A percentile compares a stretch with the other conserved stretches of the same genome.
Evolutionary conservation across 2,113 vertebrate genomes (phyloP).

Genomic region (Stegastes partitus): DNA sequence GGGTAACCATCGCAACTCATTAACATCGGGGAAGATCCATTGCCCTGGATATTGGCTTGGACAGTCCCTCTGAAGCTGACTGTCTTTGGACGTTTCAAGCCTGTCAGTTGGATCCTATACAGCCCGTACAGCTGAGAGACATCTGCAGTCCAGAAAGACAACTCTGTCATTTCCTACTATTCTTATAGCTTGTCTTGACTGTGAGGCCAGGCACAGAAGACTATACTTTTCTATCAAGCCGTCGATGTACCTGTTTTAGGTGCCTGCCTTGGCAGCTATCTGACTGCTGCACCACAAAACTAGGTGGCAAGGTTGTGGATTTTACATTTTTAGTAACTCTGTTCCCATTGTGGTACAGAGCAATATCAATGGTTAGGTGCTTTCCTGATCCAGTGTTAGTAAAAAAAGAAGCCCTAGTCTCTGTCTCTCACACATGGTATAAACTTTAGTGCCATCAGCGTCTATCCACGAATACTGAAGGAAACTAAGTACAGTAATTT

Average conservation of each 20-base stretch:
- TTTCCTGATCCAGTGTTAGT: no score
- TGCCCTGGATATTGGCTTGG: slow-evolving; percentile 73
- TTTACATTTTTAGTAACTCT: no score
- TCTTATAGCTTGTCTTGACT: slow-evolving; percentile 20
- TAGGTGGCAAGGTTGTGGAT: no score
- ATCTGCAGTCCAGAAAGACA: slow-evolving; percentile 58
- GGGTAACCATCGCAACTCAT: slow-evolving; percentile 71
- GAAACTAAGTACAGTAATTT: no score
- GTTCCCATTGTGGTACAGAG: no score
- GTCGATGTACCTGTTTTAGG: not conserved
- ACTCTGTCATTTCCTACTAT: slow-evolving; percentile 23
- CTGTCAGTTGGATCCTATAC: slow-evolving; percentile 68
- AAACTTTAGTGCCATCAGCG: no score
- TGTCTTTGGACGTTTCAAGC: slow-evolving; percentile 73
- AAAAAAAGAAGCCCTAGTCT: no score
- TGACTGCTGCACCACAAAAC: no score
- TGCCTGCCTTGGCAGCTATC: no score
- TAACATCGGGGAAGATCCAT: slow-evolving; percentile 75
- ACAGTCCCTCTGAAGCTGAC: slow-evolving; percentile 73
- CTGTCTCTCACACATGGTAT: no score
- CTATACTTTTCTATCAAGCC: not conserved
- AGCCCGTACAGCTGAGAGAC: slow-evolving; percentile 66
- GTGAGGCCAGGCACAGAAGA: slow-evolving; percentile 16
- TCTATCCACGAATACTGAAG: no score
- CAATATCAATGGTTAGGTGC: no score